Base-by-base conservation (phyloP, 2,113 vertebrate species). In the Hirundichthys speculiger region DNA sequence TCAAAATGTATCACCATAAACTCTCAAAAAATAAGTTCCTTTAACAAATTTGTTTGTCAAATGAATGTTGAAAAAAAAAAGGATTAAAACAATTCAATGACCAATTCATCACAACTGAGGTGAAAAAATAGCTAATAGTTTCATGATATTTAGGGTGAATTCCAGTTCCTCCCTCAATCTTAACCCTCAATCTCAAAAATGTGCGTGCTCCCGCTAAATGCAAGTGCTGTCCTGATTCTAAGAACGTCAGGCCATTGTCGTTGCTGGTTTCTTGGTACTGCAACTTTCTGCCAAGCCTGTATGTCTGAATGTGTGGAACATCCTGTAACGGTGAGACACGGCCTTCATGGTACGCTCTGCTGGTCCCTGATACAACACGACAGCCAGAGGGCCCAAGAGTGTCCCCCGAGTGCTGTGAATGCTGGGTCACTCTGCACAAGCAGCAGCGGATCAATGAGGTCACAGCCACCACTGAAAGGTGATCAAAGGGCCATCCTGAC, bases 381-480 rank as follows among this genome's bases (percentile, higher is more conserved):
- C 65, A 79, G 63, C 24, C 59, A 38, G 8, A 64, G 27, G 52
- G 12, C 20, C 14, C 5, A 58, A 77, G 66, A 69, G 55, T 48
- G 62, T 86, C 75, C 60, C 73, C 47, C 48, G 75, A 72, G 75
- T 41, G 14, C n/a, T 1, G 24, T 48, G 41, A 24, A 53, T 8
- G 15, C n/a, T 22, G 53, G 62, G 51, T 81, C 60, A 64, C 64
- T 69, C 63, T 27, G 1, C 57, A 57, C 46, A 21, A 18, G 15
- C 67, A 64, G 61, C 3, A 7, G 3, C 15, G 41, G 69, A 75
- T 82, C 82, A 67, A 80, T 86, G 16, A 18, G 75, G 69, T 79
- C 52, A 41, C 63, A 61, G 20, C 13, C 55, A 72, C 78, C 15
- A n/a, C 39, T 34, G 66, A 57, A 70, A 82, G 78, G 86, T 86